Base-by-base conservation (phyloP, 1,140 invertebrate genomes). In the Brachionus paranguensis region DNA sequence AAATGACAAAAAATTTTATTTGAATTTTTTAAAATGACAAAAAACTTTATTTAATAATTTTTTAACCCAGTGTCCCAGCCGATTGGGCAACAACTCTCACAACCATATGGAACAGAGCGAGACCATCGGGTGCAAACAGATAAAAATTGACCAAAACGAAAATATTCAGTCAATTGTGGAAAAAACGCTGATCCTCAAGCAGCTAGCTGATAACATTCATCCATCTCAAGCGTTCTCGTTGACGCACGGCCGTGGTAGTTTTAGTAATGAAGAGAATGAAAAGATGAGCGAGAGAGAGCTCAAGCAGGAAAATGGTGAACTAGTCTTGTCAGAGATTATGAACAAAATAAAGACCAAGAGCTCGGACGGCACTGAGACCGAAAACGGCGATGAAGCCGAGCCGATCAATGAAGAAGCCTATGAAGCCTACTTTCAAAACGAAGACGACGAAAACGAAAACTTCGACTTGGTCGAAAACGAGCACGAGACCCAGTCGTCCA, bases 211-310 rank as follows among this genome's bases (percentile, higher is more conserved):
- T 72, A 72, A 72, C 17, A 29, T 29, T 2, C 27, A 29, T 29
- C 27, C 27, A 29, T 29, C 27, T 29, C 27, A 1, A 29, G 27
- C 27, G 3, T 37, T 5, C 33, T 20, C 17, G 10, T 43, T 43
- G 33, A 72, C 4, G 1, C 33, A 68, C 29, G 14, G 4, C 14
- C 64, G 6, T 17, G 6, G 47, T 43, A 24, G 41, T 72, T 72
- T 72, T 72, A 72, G 68, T 72, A 72, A 43, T 72, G 68, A 43
- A 43, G 68, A 72, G 68, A 72, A 72, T 72, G 68, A 72, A 72
- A 72, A 72, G n/a, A 14, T 37, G 65, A 3, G 4, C 65, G 33
- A 37, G 33, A 37, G 33, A 37, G 33, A 37, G 33, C 33, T 6
- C 33, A 37, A 37, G 6, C 33, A 37, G 6, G 68, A 41, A 43